Base-by-base conservation (phyloP, 2,113 vertebrate species). In the Heterotilapia buettikoferi region DNA sequence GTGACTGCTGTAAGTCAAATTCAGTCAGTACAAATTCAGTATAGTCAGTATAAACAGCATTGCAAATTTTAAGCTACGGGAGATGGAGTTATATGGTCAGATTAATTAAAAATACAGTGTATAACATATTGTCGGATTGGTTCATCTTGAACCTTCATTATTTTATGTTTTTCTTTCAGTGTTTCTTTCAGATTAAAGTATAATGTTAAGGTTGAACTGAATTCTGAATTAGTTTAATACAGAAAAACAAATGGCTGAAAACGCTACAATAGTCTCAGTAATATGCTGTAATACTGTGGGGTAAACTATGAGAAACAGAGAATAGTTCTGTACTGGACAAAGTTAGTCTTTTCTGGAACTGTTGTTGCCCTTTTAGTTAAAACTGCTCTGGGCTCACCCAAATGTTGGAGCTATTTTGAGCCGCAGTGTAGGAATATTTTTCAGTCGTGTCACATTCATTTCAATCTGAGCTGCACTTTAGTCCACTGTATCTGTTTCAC, bases 341-440 rank as follows among this genome's bases (percentile, higher is more conserved):
- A 82, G 50, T 85, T 79, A 59, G 29, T 38, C 36, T 43, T 36
- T 59, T 52, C 83, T 83, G 36, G 36, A 73, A 63, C 33, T 76
- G 61, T 40, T 63, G 66, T n/a, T 82, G 89, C 31, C 50, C 68
- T 85, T 80, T 83, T 79, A 79, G 52, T 80, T 59, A 68, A 79
- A 89, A 86, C 29, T 66, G 84, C 90, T 86, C 73, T 81, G 54
- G 86, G 86, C 71, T 89, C 52, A 76, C 63, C 73, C 29, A 45
- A 52, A 52, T 80, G 59, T 53, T 47, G 50, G 24, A 59, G 83
- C 83, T 90, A 90, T 90, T 90, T 88, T 80, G 19, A 85, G 86
- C 31, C 5, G 16, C 68, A 43, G 79, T 36, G 83, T 71, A 59
- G 24, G 50, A 85, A 83, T 83, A 71, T 33, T 79, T 87, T 85